These are phyloP conservation scores for Baryphthengus martii DNA, from an alignment of 2,113 vertebrate species.

Conservation along the genomic window DNA sequence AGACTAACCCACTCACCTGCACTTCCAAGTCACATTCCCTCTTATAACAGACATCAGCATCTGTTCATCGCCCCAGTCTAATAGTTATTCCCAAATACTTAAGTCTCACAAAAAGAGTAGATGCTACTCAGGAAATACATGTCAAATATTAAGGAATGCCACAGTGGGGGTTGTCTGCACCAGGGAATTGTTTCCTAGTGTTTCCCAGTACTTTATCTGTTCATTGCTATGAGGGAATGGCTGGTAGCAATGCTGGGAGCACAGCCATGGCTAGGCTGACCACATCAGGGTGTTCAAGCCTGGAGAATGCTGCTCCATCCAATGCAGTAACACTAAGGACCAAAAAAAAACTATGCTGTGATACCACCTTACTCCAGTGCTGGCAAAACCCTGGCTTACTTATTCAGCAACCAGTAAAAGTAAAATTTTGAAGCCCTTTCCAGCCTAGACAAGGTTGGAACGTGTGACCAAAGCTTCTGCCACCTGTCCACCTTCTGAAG, in stretches of 20 bases:
- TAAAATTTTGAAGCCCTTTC: not conserved
- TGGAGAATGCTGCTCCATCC: not conserved
- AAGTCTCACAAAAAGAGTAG: not conserved
- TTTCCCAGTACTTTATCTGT: not conserved
- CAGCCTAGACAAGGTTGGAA: not conserved
- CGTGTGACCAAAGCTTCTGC: not conserved
- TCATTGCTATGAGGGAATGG: accelerated
- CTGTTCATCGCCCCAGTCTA: not conserved
- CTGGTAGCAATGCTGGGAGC: not conserved
- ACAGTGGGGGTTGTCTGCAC: accelerated
- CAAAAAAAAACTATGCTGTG: accelerated
- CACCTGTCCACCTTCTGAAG: not conserved
- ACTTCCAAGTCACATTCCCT: not conserved
- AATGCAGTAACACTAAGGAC: not conserved
- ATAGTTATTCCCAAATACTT: not conserved
- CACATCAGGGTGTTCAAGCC: not conserved
- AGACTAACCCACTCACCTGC: not conserved
- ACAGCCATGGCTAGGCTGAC: accelerated
- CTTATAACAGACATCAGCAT: not conserved
- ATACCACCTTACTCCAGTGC: not conserved
- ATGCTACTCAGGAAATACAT: not conserved
- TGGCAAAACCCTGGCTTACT: not conserved
- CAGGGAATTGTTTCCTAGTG: not conserved
- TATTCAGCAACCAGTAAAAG: too few relatives aligned
- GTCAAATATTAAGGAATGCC: not conserved